These are phyloP conservation scores for Anneissia japonica DNA, from an alignment of 35 echinoderm and acorn worm species.

Conservation along the genomic window DNA sequence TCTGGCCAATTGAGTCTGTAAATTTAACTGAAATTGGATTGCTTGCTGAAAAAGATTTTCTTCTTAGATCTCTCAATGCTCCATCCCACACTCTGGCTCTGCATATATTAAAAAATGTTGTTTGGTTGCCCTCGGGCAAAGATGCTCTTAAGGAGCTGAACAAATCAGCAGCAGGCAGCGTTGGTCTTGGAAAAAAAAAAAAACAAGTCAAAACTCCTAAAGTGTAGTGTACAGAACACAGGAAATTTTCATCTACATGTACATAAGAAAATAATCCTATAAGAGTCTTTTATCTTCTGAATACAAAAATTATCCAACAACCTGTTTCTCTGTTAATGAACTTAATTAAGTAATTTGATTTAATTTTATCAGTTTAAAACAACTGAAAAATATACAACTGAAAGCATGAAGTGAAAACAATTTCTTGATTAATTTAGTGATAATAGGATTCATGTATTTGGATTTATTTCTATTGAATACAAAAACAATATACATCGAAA, in stretches of 20 bases:
- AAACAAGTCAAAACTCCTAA: no score
- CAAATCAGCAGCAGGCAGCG: neutral
- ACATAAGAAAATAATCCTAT: no score
- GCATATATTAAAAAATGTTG: neutral
- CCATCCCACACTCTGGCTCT: slow-evolving; percentile 19
- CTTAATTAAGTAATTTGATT: no score
- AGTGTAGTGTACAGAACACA: no score
- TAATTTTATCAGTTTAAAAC: no score
- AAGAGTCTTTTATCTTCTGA: no score
- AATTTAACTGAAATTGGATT: slow-evolving; percentile 15
- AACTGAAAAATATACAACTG: neutral
- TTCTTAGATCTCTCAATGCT: neutral
- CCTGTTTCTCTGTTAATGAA: no score
- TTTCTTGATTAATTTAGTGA: neutral
- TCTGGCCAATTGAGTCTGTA: slow-evolving; percentile 9
- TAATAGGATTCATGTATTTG: no score
- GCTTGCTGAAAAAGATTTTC: neutral
- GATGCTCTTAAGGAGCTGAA: neutral
- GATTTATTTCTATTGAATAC: no score
- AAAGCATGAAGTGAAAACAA: no score
- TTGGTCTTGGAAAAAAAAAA: neutral
- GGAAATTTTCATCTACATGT: no score
- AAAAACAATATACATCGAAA: neutral
- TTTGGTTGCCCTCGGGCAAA: neutral
- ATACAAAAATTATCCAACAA: no score